Percentiles rank a stretch among this genome's conserved stretches.
Evolutionary conservation across 2,113 vertebrate species (phyloP).

Genomic region (Campylomormyrus tamandua): DNA sequence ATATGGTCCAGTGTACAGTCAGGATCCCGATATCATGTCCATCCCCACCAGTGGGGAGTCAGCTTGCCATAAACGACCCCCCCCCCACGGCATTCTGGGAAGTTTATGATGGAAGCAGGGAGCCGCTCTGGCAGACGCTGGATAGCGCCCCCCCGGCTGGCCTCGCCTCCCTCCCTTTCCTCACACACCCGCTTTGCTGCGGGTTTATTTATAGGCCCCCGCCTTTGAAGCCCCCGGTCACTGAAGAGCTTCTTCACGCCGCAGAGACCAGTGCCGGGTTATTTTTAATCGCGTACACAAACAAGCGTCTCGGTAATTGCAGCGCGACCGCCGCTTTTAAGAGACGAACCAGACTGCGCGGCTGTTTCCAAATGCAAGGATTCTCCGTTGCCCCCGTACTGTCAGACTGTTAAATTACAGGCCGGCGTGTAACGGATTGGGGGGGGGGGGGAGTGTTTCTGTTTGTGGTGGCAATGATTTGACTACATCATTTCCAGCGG

Average conservation of each 20-base stretch:
- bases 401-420: conserved; percentile 55
- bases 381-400: conserved; percentile 26
- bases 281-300: conserved; percentile 22
- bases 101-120: background rate
- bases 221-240: background rate
- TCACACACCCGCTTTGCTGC: background rate
- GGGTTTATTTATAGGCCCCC: conserved; percentile 6
- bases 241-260: conserved; percentile 34
- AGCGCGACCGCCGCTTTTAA: background rate
- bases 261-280: background rate
- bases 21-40: background rate
- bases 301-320: conserved; percentile 4
- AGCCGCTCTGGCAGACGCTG: background rate
- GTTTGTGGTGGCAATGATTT: conserved; percentile 33
- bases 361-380: conserved; percentile 41
- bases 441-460: background rate
- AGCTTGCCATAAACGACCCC: background rate
- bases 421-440: background rate
- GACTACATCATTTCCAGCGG: conserved; percentile 43
- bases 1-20: background rate
- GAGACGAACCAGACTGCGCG: conserved; percentile 45
- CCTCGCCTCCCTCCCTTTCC: background rate
- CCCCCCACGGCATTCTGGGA: background rate
- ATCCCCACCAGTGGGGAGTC: background rate
- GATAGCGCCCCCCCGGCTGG: background rate